These are phyloP conservation scores for Enoplosus armatus DNA, from an alignment of 2,797 vertebrate genomes.

Conservation along the genomic window DNA sequence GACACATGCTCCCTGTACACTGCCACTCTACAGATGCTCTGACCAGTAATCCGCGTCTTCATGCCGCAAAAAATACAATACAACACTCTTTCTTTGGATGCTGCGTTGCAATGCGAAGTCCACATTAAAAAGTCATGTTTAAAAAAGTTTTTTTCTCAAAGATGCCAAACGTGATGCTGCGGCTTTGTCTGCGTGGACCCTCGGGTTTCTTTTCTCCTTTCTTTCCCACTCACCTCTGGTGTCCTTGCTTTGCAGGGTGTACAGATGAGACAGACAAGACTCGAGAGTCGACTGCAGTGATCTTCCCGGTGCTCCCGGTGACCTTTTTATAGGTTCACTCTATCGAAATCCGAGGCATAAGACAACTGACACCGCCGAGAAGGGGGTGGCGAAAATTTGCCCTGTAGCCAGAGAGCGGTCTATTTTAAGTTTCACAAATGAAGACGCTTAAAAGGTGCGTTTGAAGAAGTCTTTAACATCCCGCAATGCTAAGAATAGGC, in stretches of 20 bases:
- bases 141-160: slow-evolving; percentile 28
- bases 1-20: slow-evolving; percentile 17
- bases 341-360: slow-evolving; percentile 84
- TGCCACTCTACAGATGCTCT: too few relatives aligned
- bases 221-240: slow-evolving; percentile 83
- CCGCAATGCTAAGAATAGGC: slow-evolving; percentile 86
- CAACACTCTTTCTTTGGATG: slow-evolving; percentile 27
- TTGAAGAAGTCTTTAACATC: slow-evolving; percentile 86
- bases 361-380: slow-evolving; percentile 84
- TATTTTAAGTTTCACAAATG: slow-evolving; percentile 89
- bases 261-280: slow-evolving; percentile 82
- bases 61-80: neutral
- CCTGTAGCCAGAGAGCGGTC: slow-evolving; percentile 73
- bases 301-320: slow-evolving; percentile 68
- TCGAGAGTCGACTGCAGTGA: slow-evolving; percentile 85
- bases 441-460: slow-evolving; percentile 92
- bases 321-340: slow-evolving; percentile 86
- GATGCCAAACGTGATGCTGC: slow-evolving; percentile 42
- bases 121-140: slow-evolving; percentile 22
- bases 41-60: slow-evolving; percentile 58
- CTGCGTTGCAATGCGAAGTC: slow-evolving; percentile 37
- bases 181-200: slow-evolving; percentile 15
- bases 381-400: slow-evolving; percentile 66
- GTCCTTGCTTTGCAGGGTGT: slow-evolving; percentile 77
- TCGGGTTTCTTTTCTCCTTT: slow-evolving; percentile 6